phyloP scores from a whole-genome alignment of 2,888 invertebrate species.

The Hypselothyrea guttata region DNA sequence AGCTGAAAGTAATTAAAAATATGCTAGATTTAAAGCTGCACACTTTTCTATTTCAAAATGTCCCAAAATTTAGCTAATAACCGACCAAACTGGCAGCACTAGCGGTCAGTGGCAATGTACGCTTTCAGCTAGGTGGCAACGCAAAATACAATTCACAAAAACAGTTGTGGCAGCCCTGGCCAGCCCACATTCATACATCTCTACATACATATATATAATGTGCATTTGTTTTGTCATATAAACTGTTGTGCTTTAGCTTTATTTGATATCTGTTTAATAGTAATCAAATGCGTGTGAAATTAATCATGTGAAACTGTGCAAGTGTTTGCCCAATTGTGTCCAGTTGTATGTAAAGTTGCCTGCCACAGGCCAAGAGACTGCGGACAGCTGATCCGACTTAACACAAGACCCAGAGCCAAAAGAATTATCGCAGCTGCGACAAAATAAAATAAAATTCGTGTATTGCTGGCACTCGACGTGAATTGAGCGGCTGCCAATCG shows the following conservation, averaged over 20 bases:
- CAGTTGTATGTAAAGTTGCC: slow-evolving; percentile 15
- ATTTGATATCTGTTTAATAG: slow-evolving; percentile 30
- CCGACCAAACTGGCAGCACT: no score
- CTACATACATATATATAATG: slow-evolving; percentile 56
- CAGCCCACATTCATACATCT: slow-evolving; percentile 12
- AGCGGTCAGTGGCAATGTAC: no score
- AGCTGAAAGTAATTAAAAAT: no score
- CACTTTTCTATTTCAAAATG: no score
- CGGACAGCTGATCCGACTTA: slow-evolving; percentile 46
- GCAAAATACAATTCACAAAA: not conserved
- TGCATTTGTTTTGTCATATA: slow-evolving; percentile 66
- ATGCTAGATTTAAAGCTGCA: no score
- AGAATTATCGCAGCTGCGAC: slow-evolving; percentile 65
- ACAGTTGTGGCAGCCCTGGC: slow-evolving; percentile 46
- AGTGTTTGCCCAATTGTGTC: slow-evolving; percentile 14
- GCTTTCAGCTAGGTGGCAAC: slow-evolving; percentile 29
- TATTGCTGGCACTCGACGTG: slow-evolving; percentile 14
- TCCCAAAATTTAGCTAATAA: no score
- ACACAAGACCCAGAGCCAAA: slow-evolving; percentile 24
- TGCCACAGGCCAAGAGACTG: slow-evolving; percentile 28
- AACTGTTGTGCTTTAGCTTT: slow-evolving; percentile 36
- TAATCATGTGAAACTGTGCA: slow-evolving; percentile 35
- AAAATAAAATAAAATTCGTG: slow-evolving; percentile 52
- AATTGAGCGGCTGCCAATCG: slow-evolving; percentile 7
- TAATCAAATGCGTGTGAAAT: slow-evolving; percentile 9